Evolutionary conservation across 2,888 invertebrate species (phyloP).

Genomic region (Meliscaeva auricollis): DNA sequence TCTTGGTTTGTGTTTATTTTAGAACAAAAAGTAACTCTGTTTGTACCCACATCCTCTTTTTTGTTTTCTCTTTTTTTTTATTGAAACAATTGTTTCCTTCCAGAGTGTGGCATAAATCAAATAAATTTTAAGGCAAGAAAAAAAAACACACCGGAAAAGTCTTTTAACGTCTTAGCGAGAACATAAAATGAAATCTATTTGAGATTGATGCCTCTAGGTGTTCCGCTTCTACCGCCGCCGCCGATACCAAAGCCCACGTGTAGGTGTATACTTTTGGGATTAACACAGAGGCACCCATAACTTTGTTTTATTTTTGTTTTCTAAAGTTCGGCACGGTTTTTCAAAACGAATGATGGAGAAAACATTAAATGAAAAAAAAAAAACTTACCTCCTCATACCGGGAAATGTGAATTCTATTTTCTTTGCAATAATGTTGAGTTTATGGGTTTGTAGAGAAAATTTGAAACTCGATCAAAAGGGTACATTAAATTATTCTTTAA

Average conservation of each 20-base stretch:
- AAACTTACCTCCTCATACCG: background rate
- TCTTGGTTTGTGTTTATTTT: slow-evolving; percentile 3
- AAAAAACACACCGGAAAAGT: slow-evolving; percentile 29
- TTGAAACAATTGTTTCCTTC: slow-evolving; percentile 69
- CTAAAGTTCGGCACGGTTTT: background rate
- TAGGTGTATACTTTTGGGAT: background rate
- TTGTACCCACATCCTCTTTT: slow-evolving; percentile 26
- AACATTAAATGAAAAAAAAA: background rate
- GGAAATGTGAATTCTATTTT: background rate
- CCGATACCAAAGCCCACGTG: background rate
- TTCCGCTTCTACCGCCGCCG: slow-evolving; percentile 21
- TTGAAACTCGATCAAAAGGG: too few species aligned
- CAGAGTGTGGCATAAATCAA: slow-evolving; percentile 71
- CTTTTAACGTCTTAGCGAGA: slow-evolving; percentile 49
- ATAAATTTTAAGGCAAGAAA: slow-evolving; percentile 57
- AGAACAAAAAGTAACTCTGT: slow-evolving; percentile 16
- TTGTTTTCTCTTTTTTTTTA: slow-evolving; percentile 34
- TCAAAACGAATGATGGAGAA: background rate
- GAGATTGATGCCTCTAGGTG: slow-evolving; percentile 72
- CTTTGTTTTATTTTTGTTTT: slow-evolving; percentile 13
- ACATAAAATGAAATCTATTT: slow-evolving; percentile 71
- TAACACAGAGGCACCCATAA: slow-evolving; percentile 4
- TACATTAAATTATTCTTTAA: too few species aligned
- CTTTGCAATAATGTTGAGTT: background rate
- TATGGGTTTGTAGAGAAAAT: too few species aligned